phyloP scores from a whole-genome alignment of 1,140 invertebrate species.

The Sarcophaga peregrina region DNA sequence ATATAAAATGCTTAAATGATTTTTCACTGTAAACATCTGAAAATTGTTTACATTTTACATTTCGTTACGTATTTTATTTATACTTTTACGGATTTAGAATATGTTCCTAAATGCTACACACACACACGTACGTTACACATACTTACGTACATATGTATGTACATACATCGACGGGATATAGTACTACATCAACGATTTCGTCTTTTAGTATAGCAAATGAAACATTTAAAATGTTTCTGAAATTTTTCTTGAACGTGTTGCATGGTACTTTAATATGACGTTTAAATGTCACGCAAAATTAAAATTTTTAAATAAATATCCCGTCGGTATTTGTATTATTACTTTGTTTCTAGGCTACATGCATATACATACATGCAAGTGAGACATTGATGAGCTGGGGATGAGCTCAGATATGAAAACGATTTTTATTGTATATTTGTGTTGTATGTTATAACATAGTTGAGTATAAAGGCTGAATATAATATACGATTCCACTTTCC shows the following conservation, averaged over 20 bases:
- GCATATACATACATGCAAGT: too few relatives aligned
- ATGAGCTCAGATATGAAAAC: too few relatives aligned
- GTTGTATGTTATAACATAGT: too few relatives aligned
- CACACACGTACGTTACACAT: too few relatives aligned
- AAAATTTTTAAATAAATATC: conserved; percentile 44
- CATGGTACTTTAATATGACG: conserved; percentile 15
- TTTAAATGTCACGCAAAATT: conserved; percentile 44
- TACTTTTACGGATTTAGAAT: too few relatives aligned
- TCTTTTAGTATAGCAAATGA: too few relatives aligned
- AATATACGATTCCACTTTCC: neutral
- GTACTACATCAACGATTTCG: too few relatives aligned
- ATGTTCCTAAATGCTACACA: too few relatives aligned
- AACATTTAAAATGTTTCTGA: conserved; percentile 19
- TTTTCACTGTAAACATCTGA: conserved; percentile 46
- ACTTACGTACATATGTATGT: too few relatives aligned
- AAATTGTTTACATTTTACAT: conserved; percentile 28
- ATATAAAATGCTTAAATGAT: conserved; percentile 36
- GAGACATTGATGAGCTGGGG: too few relatives aligned
- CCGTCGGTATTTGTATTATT: conserved; percentile 24
- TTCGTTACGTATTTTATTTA: neutral
- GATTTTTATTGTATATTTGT: too few relatives aligned
- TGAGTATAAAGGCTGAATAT: neutral
- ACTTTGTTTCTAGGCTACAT: neutral
- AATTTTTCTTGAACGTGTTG: neutral
- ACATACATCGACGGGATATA: neutral